Percentiles rank a stretch among this genome's conserved stretches.
Conservation (phyloP, 2,888 invertebrate genomes). For the Colostygia pectinataria region DNA sequence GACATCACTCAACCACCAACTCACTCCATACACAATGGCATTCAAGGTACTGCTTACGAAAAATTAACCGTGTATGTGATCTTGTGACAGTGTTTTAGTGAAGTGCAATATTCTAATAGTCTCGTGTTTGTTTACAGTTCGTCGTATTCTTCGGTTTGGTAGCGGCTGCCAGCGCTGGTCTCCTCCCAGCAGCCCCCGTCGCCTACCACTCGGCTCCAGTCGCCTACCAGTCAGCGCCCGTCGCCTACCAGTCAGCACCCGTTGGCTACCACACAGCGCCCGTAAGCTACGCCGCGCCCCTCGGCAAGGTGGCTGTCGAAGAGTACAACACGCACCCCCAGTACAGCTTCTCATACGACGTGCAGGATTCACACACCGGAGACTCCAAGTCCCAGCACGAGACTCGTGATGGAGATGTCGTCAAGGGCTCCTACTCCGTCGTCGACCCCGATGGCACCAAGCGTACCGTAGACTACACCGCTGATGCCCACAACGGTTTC, state of each 20-base stretch:
- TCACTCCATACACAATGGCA: constrained; percentile 68
- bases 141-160: constrained; percentile 38
- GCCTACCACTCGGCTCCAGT: constrained; percentile 48
- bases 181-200: constrained; percentile 49
- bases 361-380: constrained; percentile 79
- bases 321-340: constrained; percentile 60
- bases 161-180: constrained; percentile 38
- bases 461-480: constrained; percentile 80
- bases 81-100: constrained; percentile 27
- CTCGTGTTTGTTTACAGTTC: constrained; percentile 34
- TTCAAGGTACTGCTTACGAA: constrained; percentile 76
- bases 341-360: constrained; percentile 81
- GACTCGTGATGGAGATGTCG: constrained; percentile 71
- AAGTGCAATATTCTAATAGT: constrained; percentile 20
- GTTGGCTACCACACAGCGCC: constrained; percentile 49
- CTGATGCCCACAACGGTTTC: constrained; percentile 77
- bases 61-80: constrained; percentile 18
- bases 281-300: constrained; percentile 44
- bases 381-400: constrained; percentile 75
- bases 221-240: constrained; percentile 49
- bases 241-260: constrained; percentile 50
- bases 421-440: constrained; percentile 80
- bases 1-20: constrained; percentile 70
- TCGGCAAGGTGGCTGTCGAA: constrained; percentile 57
- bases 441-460: constrained; percentile 81